A percentile compares a stretch with the other conserved stretches of the same genome.
These are phyloP conservation scores for Pyrocoelia pectoralis DNA, from an alignment of 2,888 invertebrate genomes.

Conservation along the genomic window DNA sequence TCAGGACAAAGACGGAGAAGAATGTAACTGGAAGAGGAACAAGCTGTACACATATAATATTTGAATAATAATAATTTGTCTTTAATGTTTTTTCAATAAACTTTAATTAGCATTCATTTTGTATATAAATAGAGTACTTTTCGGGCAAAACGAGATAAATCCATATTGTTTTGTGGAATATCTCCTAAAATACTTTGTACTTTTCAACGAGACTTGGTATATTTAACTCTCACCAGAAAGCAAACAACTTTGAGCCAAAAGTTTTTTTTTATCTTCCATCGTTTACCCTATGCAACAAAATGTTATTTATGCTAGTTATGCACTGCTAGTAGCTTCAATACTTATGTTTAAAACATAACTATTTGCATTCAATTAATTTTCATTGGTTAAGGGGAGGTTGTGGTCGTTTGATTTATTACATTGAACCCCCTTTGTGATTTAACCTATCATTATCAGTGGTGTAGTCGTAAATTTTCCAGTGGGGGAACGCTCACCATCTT, in stretches of 20 bases:
- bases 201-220: not conserved
- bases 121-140: conserved; percentile 5
- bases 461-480: no score
- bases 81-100: not conserved
- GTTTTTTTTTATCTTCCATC: not conserved
- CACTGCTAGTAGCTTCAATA: no score
- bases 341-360: no score
- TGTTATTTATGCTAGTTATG: no score
- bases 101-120: not conserved
- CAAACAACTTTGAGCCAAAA: not conserved
- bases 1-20: not conserved
- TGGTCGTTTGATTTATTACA: no score
- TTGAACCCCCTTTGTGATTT: no score
- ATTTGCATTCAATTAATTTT: no score
- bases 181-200: not conserved
- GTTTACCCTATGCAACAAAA: no score
- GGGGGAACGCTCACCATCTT: no score
- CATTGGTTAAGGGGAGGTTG: no score
- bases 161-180: not conserved
- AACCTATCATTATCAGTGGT: no score
- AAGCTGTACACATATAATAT: conserved; percentile 3
- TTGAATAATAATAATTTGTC: conserved; percentile 2
- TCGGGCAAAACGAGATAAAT: conserved; percentile 4
- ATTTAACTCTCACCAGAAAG: not conserved
- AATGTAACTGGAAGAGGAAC: conserved; percentile 8